phyloP scores from a whole-genome alignment of 2,797 vertebrate genomes.

The Peromyscus melanophrys region DNA sequence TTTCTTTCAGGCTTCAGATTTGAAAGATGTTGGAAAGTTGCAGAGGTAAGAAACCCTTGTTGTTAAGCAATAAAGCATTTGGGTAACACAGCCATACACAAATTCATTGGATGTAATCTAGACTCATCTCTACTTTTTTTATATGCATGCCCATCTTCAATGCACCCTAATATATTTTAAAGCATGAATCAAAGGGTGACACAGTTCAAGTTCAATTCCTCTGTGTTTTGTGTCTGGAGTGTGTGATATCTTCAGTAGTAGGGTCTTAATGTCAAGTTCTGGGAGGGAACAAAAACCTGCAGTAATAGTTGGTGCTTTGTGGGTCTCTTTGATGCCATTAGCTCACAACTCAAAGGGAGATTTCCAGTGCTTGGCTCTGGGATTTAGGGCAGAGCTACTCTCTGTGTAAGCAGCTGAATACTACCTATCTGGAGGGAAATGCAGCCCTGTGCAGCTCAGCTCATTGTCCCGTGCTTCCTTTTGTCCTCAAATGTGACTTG shows the following conservation, averaged over 20 bases:
- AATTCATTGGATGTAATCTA: not conserved
- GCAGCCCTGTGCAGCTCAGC: accelerated
- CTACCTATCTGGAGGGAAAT: not conserved
- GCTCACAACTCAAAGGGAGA: not conserved
- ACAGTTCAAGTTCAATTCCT: not conserved
- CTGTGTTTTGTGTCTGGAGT: not conserved
- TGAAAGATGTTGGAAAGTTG: not conserved
- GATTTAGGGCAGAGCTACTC: not conserved
- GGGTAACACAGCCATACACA: not conserved
- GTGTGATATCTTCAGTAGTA: not conserved
- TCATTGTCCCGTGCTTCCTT: not conserved
- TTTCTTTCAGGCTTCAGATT: not conserved
- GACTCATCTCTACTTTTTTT: not conserved
- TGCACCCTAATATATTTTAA: not conserved
- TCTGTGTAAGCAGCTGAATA: not conserved
- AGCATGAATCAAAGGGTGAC: not conserved
- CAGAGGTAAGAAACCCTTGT: not conserved
- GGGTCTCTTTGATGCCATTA: too few relatives aligned
- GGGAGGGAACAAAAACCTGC: not conserved
- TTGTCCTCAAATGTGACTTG: not conserved
- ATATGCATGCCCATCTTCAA: not conserved
- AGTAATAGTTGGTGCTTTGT: not conserved
- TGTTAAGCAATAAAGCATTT: not conserved
- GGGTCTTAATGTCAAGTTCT: not conserved
- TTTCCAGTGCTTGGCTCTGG: not conserved